Conservation (phyloP, 2,113 vertebrate species). For the Bufo gargarizans region DNA sequence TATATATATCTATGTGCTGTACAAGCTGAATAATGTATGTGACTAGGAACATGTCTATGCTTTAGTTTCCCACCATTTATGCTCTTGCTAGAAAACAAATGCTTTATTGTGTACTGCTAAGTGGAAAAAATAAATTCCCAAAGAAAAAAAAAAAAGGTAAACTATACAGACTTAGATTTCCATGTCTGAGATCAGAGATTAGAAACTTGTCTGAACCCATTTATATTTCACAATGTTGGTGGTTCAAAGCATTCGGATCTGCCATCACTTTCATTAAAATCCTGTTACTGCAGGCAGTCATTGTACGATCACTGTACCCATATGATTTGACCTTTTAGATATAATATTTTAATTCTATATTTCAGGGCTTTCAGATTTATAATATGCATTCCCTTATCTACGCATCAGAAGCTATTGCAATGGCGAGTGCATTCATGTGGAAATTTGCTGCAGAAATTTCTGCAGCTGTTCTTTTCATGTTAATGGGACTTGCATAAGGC, state of each 20-base stretch:
- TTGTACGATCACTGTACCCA: neutral
- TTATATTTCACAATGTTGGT: neutral
- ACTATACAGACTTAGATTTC: neutral
- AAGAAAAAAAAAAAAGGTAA: neutral
- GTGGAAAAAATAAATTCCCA: neutral
- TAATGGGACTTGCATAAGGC: too few relatives aligned
- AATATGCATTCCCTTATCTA: neutral
- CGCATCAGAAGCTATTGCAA: neutral
- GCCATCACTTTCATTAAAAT: neutral
- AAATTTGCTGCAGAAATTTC: too few relatives aligned
- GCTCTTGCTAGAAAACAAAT: neutral
- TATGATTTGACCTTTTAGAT: neutral
- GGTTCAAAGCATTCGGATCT: constrained; percentile 1
- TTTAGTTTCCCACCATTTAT: neutral
- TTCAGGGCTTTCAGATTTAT: neutral
- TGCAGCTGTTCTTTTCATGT: too few relatives aligned
- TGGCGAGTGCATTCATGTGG: neutral
- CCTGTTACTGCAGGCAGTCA: neutral
- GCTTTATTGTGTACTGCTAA: neutral
- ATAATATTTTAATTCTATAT: neutral
- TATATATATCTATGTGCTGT: too few relatives aligned
- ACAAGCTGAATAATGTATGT: neutral
- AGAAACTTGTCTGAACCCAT: constrained; percentile 4
- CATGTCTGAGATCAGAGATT: neutral
- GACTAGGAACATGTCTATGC: neutral